Base-by-base conservation (phyloP, 2,797 vertebrate species). In the Coilia nasus region DNA sequence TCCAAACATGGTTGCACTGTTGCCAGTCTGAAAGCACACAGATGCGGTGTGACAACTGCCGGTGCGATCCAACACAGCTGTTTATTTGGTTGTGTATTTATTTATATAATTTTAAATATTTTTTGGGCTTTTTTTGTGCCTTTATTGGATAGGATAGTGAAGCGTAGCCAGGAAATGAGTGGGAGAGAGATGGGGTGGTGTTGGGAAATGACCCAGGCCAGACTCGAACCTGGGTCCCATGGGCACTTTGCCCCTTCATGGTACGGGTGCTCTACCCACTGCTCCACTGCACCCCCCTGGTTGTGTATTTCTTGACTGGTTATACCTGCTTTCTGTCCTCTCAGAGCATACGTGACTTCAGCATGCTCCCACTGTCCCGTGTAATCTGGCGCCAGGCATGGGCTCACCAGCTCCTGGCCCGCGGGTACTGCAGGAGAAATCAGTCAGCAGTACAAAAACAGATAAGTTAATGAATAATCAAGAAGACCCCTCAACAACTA, bases 311-410 rank as follows among this genome's bases (percentile, higher is more conserved):
- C 5, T 35, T 35, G 35, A 19, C 17, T 21, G 17, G 88, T 84
- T 89, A 41, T 94, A 98, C 97, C 97, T 96, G 96, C 91, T 90
- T 96, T 96, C 93, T 97, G 96, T 71, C 98, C 98, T 85, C 92
- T 96, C 85, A 99, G 91, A 82, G 92, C 94, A 93, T 98, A 99
- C 0, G 91, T 71, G 41, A 97, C 89, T n/a, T 98, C 97, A 0
- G 94, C 95, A 0, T 98, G 97, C 0, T 96, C 94, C 97, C 97
- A 99, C 2, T 94, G 93, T 0, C 96, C 96, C 21, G 91, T 94
- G 91, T 95, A 97, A 82, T 93, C 93, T 19, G 97, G 94, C 87
- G 97, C 90, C 81, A 98, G 91, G 91, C 98, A 99, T 44, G 97
- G 95, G 86, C 97, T 99, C 90, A 97, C 85, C 89, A 99, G 91